Percentiles rank a stretch among this genome's conserved stretches.
These are phyloP conservation scores for Helarctos malayanus DNA, from an alignment of 2,797 vertebrate genomes.

Conservation along the genomic window DNA sequence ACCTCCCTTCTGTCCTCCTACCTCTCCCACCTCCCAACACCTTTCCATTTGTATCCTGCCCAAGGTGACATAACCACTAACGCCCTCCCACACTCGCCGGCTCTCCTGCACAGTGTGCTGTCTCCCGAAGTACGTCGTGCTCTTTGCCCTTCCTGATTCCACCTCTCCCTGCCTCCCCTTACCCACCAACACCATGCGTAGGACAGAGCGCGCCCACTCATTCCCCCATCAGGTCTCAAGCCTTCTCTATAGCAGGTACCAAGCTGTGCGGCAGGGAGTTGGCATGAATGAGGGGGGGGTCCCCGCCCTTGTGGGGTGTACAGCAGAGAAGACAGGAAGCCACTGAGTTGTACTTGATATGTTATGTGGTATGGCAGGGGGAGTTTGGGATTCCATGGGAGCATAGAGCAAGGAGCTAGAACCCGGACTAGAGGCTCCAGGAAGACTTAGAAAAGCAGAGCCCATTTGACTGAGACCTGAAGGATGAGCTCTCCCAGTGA, in stretches of 20 bases:
- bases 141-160: neutral
- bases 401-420: neutral
- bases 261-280: neutral
- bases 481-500: neutral
- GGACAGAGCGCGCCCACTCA: neutral
- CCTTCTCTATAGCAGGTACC: neutral
- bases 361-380: neutral
- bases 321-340: neutral
- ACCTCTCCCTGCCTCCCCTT: neutral
- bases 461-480: neutral
- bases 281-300: neutral
- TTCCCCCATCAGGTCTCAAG: neutral
- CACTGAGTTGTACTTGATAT: neutral
- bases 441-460: slow-evolving; percentile 16
- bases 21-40: neutral
- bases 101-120: neutral
- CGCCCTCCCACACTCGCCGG: neutral
- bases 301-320: neutral
- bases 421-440: neutral
- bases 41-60: slow-evolving; percentile 29
- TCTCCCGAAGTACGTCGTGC: neutral
- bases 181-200: neutral
- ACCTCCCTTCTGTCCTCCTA: neutral
- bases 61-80: neutral
- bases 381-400: neutral